Evolutionary conservation across 2,888 invertebrate genomes (phyloP), one percentile per base, ranked within the genome.

Genomic region (Ophioninae sp.): DNA sequence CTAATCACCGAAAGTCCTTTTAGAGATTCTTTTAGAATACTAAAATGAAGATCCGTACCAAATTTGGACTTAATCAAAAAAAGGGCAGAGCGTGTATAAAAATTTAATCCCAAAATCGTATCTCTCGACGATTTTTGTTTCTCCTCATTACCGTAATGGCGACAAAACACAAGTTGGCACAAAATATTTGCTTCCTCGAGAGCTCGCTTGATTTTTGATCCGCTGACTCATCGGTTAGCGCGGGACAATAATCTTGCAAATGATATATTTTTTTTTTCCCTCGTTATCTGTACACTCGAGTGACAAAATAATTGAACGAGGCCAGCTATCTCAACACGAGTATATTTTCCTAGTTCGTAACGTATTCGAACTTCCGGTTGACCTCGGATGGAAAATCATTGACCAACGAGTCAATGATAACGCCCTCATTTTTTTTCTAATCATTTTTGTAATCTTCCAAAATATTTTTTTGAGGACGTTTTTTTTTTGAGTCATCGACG

Each of bases 141-240:
- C 23, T 44, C 56, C 41, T 65, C 37, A 23, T 79, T 65, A 44
- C 44, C 30, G 77, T 13, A 39, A 68, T 39, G 17, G 22, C 76
- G 10, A 17, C 6, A 10, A 30, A 30, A 51, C 17, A 67, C 23
- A 65, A 65, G 39, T 39, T 22, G 64, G 61, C 56, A 56, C 22
- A 13, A 56, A 56, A 75, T 68, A n/a, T 56, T 71, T 20, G 37
- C 30, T n/a, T 2, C n/a, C 30, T 30, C 10, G 37, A 30, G 69
- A 20, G 37, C 69, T 71, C 20, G 37, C 13, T 41, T 22, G 23
- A 59, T 67, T 58, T 76, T 59, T 20, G 2, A 76, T 68, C 41
- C n/a, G 67, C 76, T 76, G 76, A 68, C 65, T 76, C 67, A 30
- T 30, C 30, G 56, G 23, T 51, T 23, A 64, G 64, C 30, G 9